Percentiles rank a stretch among this genome's conserved stretches.
These are phyloP conservation scores for Amiota mariae DNA, from an alignment of 2,888 invertebrate species.

Conservation along the genomic window DNA sequence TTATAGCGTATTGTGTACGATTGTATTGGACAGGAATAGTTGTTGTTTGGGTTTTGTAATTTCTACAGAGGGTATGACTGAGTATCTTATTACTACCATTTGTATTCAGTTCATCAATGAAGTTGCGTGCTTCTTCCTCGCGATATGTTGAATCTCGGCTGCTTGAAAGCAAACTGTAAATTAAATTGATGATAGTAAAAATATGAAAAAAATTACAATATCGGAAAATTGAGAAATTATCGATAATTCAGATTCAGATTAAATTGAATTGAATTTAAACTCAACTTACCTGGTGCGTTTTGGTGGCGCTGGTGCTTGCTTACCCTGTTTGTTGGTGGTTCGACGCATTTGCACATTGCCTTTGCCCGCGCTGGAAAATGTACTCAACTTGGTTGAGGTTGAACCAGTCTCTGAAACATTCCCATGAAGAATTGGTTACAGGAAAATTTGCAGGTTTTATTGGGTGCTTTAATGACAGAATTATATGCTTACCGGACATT, in stretches of 20 bases:
- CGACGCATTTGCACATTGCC: slow-evolving; percentile 87
- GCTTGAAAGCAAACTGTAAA: slow-evolving; percentile 70
- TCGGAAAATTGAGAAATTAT: not conserved
- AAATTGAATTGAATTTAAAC: not conserved
- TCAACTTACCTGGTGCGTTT: slow-evolving; percentile 92
- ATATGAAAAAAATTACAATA: not conserved
- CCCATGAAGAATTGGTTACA: slow-evolving; percentile 25
- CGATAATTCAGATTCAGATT: not conserved
- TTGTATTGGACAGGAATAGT: slow-evolving; percentile 46
- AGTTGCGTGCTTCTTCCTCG: slow-evolving; percentile 72
- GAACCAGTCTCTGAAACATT: slow-evolving; percentile 73
- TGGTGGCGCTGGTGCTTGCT: slow-evolving; percentile 95
- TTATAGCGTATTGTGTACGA: slow-evolving; percentile 70
- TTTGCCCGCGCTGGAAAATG: slow-evolving; percentile 78
- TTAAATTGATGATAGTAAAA: not conserved
- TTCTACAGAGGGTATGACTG: slow-evolving; percentile 67
- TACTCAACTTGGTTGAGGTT: slow-evolving; percentile 77
- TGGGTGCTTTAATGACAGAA: not conserved
- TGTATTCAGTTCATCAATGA: slow-evolving; percentile 72
- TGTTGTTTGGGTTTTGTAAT: slow-evolving; percentile 66
- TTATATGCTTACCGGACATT: slow-evolving; percentile 68
- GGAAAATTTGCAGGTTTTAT: slow-evolving; percentile 15
- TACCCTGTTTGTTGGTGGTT: slow-evolving; percentile 90
- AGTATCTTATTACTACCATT: slow-evolving; percentile 70
- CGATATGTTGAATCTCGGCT: slow-evolving; percentile 74